phyloP scores from a whole-genome alignment of 2,113 vertebrate genomes.

The Anolis sagrei region DNA sequence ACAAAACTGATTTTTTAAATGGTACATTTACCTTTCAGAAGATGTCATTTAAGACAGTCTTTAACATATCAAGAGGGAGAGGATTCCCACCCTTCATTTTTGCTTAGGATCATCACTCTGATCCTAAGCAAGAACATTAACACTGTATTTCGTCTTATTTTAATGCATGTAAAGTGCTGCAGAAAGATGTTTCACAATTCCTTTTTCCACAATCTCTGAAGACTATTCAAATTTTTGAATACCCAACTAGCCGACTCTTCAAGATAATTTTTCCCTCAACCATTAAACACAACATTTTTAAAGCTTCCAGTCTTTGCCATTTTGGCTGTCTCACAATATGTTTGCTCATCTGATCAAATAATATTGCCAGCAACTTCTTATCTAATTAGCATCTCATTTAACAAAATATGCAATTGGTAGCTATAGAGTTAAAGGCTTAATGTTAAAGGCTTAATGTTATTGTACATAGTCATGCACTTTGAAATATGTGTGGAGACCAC shows the following conservation, averaged over 20 bases:
- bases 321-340: neutral
- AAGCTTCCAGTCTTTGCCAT: neutral
- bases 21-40: too few relatives aligned
- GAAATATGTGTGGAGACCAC: neutral
- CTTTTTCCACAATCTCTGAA: neutral
- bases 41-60: neutral
- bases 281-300: neutral
- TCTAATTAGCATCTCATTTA: conserved; percentile 6
- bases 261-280: neutral
- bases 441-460: neutral
- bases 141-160: neutral
- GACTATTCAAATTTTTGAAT: neutral
- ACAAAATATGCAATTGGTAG: neutral
- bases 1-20: neutral
- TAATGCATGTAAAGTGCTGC: neutral
- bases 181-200: neutral
- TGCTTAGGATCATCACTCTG: too few relatives aligned
- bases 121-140: neutral
- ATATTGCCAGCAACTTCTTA: neutral
- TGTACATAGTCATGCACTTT: conserved; percentile 4
- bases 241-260: neutral
- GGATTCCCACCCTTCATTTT: neutral
- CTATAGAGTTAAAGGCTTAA: neutral
- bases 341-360: neutral
- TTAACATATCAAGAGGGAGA: neutral